These are phyloP conservation scores for Tetramorium bicarinatum DNA, from an alignment of 2,888 invertebrate genomes.

Conservation along the genomic window DNA sequence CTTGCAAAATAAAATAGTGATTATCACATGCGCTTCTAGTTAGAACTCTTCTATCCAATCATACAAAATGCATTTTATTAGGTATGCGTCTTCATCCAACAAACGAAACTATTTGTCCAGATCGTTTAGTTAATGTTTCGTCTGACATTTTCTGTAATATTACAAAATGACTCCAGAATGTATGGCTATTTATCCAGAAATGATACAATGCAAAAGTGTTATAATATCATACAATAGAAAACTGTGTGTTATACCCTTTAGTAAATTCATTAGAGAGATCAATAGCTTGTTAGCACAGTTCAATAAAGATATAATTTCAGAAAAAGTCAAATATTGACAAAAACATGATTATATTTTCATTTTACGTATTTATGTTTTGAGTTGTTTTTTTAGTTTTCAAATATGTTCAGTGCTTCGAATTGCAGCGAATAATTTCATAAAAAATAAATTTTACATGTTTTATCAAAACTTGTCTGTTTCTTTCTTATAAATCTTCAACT, in stretches of 20 bases:
- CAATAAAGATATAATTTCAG: no score
- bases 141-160: background rate
- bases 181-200: background rate
- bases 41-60: background rate
- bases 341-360: no score
- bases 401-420: no score
- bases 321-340: no score
- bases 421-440: no score
- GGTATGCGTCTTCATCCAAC: background rate
- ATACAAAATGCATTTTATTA: conserved; percentile 2
- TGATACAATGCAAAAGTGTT: background rate
- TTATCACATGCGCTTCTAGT: background rate
- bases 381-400: no score
- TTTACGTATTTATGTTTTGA: no score
- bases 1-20: background rate
- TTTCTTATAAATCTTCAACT: no score
- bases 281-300: background rate
- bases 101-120: background rate
- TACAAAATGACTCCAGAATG: background rate
- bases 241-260: background rate
- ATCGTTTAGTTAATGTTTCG: background rate
- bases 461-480: no score
- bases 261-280: background rate
- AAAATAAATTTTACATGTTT: no score
- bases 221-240: background rate